A percentile compares a stretch with the other conserved stretches of the same genome.
Evolutionary conservation across 1,140 invertebrate species (phyloP).

Genomic region (Panagrolaimus sp.): DNA sequence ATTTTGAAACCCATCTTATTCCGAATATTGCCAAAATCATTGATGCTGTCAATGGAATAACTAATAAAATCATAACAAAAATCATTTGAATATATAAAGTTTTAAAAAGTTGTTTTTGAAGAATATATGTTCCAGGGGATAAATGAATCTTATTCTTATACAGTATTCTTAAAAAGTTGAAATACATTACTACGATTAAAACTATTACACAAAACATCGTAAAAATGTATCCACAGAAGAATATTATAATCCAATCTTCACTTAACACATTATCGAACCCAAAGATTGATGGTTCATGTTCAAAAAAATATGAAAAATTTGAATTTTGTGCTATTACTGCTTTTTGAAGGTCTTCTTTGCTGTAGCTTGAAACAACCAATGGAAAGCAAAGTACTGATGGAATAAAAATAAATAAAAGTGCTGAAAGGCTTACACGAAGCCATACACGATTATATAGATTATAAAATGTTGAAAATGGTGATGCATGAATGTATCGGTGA

Average conservation of each 20-base stretch:
- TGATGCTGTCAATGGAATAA: neutral
- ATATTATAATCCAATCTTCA: neutral
- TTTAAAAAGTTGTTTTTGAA: neutral
- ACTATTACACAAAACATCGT: neutral
- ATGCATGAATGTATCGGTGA: conserved; percentile 1
- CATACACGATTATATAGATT: neutral
- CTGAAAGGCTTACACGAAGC: neutral
- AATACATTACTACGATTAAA: neutral
- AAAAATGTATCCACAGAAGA: neutral
- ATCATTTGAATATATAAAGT: neutral
- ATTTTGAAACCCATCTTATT: neutral
- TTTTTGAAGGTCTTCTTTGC: neutral
- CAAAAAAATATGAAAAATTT: neutral
- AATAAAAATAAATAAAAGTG: neutral
- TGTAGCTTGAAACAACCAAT: neutral
- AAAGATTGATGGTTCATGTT: neutral
- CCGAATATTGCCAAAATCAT: neutral
- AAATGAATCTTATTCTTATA: neutral
- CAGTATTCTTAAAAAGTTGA: neutral
- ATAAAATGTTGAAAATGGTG: conserved; percentile 6
- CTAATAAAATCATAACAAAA: neutral
- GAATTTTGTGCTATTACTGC: neutral
- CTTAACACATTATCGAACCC: neutral
- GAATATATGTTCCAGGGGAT: neutral
- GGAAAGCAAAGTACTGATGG: neutral